A percentile compares a stretch with the other conserved stretches of the same genome.
Evolutionary conservation across 1,140 invertebrate genomes (phyloP).

Genomic region (Condylostylus longicornis): DNA sequence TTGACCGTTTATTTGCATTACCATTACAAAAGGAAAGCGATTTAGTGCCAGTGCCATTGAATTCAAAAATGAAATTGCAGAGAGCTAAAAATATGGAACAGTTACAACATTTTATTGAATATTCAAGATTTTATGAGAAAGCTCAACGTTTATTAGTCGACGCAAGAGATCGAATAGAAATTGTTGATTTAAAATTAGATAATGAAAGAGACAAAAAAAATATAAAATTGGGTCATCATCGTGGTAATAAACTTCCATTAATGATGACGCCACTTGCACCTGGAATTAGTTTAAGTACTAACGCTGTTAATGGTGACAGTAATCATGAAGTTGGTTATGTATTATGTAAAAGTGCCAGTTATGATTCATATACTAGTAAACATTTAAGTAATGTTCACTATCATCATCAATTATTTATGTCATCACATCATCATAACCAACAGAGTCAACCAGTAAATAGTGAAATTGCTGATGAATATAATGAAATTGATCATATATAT

Average conservation of each 20-base stretch:
- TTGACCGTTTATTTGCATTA: constrained; percentile 66
- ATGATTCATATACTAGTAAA: constrained; percentile 38
- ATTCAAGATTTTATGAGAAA: constrained; percentile 62
- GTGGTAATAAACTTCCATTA: constrained; percentile 22
- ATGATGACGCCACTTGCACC: constrained; percentile 35
- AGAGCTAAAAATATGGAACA: constrained; percentile 69
- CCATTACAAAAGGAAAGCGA: constrained; percentile 67
- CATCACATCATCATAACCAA: background rate
- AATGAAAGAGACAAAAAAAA: constrained; percentile 41
- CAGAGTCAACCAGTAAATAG: constrained; percentile 24
- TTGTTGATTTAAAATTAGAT: constrained; percentile 59
- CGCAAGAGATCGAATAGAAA: constrained; percentile 68
- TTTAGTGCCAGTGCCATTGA: constrained; percentile 66
- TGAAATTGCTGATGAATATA: constrained; percentile 65
- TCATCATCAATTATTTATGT: too few relatives aligned
- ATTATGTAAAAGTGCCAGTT: constrained; percentile 53
- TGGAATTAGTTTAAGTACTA: constrained; percentile 13
- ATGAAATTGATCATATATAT: constrained; percentile 94
- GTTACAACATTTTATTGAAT: constrained; percentile 63
- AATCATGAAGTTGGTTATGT: constrained; percentile 37
- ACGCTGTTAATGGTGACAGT: constrained; percentile 5
- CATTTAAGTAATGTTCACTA: too few relatives aligned
- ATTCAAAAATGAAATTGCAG: constrained; percentile 71
- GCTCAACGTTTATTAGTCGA: constrained; percentile 62
- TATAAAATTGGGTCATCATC: constrained; percentile 28